Conservation (phyloP, 2,113 vertebrate genomes). For the Pteronura brasiliensis region DNA sequence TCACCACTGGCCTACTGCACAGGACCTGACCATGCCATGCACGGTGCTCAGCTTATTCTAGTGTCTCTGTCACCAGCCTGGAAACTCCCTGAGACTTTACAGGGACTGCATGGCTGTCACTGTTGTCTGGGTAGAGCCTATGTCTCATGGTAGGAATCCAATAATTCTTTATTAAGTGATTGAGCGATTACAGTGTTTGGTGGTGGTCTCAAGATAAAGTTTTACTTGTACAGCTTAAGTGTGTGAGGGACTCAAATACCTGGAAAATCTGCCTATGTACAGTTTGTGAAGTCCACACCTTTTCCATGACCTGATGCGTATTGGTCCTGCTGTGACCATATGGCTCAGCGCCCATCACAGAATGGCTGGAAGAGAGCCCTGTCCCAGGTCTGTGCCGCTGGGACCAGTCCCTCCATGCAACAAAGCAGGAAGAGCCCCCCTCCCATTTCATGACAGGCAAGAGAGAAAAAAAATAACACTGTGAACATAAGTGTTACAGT, state of each 20-base stretch:
- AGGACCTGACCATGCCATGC: background rate
- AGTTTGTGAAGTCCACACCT: background rate
- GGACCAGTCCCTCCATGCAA: background rate
- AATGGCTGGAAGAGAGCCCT: background rate
- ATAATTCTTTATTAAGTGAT: background rate
- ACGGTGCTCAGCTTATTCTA: background rate
- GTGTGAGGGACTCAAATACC: background rate
- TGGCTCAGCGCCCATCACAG: no score
- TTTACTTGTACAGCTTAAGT: background rate
- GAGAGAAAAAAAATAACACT: background rate
- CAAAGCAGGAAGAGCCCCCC: background rate
- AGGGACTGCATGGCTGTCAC: fast-evolving
- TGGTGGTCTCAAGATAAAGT: background rate
- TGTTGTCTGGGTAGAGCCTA: background rate
- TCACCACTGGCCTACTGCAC: no score
- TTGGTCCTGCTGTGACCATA: fast-evolving
- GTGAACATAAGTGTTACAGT: background rate
- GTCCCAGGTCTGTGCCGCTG: no score
- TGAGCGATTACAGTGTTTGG: background rate
- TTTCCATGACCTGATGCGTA: no score
- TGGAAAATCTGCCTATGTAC: background rate
- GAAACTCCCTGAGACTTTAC: background rate
- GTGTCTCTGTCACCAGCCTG: background rate
- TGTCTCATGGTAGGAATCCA: background rate
- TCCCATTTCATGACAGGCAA: fast-evolving